Evolutionary conservation across 2,797 vertebrate genomes (phyloP).

Genomic region (Microchirus variegatus): DNA sequence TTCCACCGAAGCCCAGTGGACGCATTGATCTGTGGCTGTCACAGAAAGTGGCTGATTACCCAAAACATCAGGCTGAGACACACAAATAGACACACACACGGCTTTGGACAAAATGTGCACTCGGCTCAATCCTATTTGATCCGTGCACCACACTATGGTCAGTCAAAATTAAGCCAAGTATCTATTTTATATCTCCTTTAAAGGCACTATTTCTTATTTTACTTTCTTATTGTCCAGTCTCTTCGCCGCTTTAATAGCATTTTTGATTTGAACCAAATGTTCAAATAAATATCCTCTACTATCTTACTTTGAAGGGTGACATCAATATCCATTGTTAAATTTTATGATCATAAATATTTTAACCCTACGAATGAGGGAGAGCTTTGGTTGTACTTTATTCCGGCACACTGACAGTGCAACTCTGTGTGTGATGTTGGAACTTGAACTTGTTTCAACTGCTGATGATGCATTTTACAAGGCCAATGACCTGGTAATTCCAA

Average conservation of each 20-base stretch:
- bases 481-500: conserved; percentile 29
- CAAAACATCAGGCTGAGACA: conserved; percentile 53
- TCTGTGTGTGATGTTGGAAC: conserved; percentile 28
- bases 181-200: conserved; percentile 18
- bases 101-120: conserved; percentile 38
- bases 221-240: conserved; percentile 4
- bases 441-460: conserved; percentile 36
- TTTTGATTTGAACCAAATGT: conserved; percentile 15
- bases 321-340: conserved; percentile 9
- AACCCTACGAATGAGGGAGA: conserved; percentile 14
- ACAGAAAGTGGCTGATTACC: conserved; percentile 48
- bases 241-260: conserved; percentile 2
- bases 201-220: conserved; percentile 24
- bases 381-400: conserved; percentile 18
- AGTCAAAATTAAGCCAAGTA: conserved; percentile 26
- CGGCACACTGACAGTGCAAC: conserved; percentile 16
- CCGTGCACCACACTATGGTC: conserved; percentile 20
- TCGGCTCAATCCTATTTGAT: conserved; percentile 49
- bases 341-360: conserved; percentile 2
- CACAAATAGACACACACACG: conserved; percentile 16
- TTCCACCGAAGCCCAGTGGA: conserved; percentile 47
- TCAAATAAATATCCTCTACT: background rate
- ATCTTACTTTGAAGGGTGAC: background rate
- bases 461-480: conserved; percentile 50
- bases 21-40: conserved; percentile 56